A percentile compares a stretch with the other conserved stretches of the same genome.
phyloP scores from a whole-genome alignment of 2,797 vertebrate genomes.

The Anas bahamensis region DNA sequence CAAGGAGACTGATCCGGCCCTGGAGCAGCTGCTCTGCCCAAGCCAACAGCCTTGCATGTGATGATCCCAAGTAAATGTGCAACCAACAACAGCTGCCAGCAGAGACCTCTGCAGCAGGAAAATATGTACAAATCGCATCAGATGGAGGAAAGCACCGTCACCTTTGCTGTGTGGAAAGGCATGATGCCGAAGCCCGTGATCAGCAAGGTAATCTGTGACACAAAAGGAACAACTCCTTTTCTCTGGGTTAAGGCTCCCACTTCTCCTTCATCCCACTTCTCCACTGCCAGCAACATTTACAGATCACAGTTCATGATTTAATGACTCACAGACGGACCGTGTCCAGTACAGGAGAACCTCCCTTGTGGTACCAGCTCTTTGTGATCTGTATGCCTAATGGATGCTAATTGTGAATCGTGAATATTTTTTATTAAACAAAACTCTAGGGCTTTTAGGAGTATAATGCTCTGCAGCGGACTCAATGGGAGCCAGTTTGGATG shows the following conservation, averaged over 20 bases:
- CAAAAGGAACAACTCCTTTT: neutral
- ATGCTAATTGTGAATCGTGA: neutral
- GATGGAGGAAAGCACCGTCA: neutral
- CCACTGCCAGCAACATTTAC: neutral
- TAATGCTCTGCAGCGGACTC: neutral
- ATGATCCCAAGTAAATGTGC: constrained; percentile 20
- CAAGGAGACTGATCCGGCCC: neutral
- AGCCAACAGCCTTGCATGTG: neutral
- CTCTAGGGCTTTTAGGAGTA: neutral
- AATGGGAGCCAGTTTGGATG: neutral
- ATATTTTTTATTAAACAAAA: neutral
- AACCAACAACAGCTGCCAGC: neutral
- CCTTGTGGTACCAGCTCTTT: neutral
- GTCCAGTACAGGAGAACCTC: accelerated
- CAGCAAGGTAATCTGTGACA: neutral
- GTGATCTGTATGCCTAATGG: neutral
- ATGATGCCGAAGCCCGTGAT: neutral
- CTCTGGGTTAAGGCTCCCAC: neutral
- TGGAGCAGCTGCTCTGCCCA: neutral
- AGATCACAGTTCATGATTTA: constrained; percentile 4
- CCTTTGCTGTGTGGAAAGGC: neutral
- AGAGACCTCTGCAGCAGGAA: neutral
- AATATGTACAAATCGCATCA: neutral
- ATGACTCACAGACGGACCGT: neutral
- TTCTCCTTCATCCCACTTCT: neutral